Percentiles rank a stretch among this genome's conserved stretches.
Evolutionary conservation across 1,140 invertebrate genomes (phyloP).

Genomic region (Scaptomyza hsui): DNA sequence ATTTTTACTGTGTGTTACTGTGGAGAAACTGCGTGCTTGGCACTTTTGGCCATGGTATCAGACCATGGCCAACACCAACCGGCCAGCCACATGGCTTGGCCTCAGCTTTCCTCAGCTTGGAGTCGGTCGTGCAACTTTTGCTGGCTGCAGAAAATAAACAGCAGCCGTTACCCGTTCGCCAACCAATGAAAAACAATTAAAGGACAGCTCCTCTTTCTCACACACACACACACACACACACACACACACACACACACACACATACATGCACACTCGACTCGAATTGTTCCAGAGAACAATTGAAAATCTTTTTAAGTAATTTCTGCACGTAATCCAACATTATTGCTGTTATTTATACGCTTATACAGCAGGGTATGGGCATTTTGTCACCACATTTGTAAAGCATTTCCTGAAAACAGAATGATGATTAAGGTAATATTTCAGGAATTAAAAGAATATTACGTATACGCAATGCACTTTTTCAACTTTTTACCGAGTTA

Average conservation of each 20-base stretch:
- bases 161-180: slow-evolving; percentile 59
- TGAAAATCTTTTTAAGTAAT: slow-evolving; percentile 83
- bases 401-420: not conserved
- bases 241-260: slow-evolving; percentile 12
- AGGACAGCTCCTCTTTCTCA: not conserved
- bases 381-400: not conserved
- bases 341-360: slow-evolving; percentile 60
- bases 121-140: slow-evolving; percentile 51
- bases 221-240: too few relatives aligned
- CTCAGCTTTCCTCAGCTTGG: not conserved
- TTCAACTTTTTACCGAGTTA: too few relatives aligned
- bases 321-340: slow-evolving; percentile 83
- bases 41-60: slow-evolving; percentile 13
- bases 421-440: not conserved
- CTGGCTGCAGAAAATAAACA: slow-evolving; percentile 72
- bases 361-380: not conserved
- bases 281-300: slow-evolving; percentile 53
- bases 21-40: slow-evolving; percentile 28
- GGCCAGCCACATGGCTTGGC: slow-evolving; percentile 13
- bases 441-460: too few relatives aligned
- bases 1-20: slow-evolving; percentile 53
- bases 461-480: too few relatives aligned
- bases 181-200: slow-evolving; percentile 45
- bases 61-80: slow-evolving; percentile 11
- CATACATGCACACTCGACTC: slow-evolving; percentile 1